phyloP scores from a whole-genome alignment of 2,797 vertebrate species.

The Ctenopoma multispine region DNA sequence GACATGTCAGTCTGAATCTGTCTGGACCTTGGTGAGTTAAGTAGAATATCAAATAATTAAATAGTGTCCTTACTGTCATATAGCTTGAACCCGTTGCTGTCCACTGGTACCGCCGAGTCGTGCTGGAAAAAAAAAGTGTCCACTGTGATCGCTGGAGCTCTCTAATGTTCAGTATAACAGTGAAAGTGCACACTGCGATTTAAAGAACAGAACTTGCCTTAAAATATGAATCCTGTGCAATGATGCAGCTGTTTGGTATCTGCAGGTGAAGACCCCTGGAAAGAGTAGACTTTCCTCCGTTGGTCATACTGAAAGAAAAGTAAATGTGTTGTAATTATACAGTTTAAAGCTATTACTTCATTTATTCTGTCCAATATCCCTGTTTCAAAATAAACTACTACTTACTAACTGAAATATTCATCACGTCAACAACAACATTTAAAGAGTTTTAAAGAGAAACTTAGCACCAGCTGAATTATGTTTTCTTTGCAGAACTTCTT shows the following conservation, averaged over 20 bases:
- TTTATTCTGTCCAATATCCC: too few relatives aligned
- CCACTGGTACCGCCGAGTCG: conserved; percentile 87
- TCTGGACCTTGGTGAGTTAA: neutral
- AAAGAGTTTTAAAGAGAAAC: too few relatives aligned
- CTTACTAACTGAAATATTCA: too few relatives aligned
- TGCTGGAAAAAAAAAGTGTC: conserved; percentile 77
- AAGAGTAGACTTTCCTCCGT: conserved; percentile 94
- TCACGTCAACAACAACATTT: too few relatives aligned
- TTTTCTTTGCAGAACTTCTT: too few relatives aligned
- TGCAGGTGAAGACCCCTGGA: conserved; percentile 84
- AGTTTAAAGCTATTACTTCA: neutral
- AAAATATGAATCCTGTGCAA: conserved; percentile 94
- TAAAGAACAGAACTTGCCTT: conserved; percentile 83
- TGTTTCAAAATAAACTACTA: too few relatives aligned
- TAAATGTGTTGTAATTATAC: neutral
- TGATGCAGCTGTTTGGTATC: conserved; percentile 88
- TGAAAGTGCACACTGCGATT: neutral
- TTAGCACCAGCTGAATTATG: too few relatives aligned
- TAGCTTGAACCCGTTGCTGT: conserved; percentile 91
- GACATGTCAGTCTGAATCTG: neutral
- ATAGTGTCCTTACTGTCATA: conserved; percentile 89
- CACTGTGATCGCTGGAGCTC: conserved; percentile 5
- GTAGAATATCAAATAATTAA: conserved; percentile 2
- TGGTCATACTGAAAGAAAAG: conserved; percentile 86
- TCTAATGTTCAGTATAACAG: neutral